Evolutionary conservation across 2,797 vertebrate species (phyloP), one percentile per base, ranked within the genome.

Genomic region (Sebastes trivittatus): DNA sequence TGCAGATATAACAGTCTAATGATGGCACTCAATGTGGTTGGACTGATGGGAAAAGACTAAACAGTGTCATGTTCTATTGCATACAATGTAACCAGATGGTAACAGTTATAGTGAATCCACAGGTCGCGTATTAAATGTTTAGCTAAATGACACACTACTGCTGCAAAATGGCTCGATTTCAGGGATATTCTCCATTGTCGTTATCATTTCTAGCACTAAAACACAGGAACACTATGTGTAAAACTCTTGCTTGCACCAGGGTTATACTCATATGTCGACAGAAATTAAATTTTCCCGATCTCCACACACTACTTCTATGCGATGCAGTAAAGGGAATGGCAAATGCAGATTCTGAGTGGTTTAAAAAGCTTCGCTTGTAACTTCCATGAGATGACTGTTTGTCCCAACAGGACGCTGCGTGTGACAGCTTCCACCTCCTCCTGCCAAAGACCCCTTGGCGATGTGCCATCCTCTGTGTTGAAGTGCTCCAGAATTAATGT

Each of bases 391-490:
- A 75, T 59, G 70, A 72, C 56, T 78, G 62, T 75, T 81, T 80
- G 75, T 83, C 82, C 71, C 82, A 62, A 52, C 42, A 78, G 67
- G 72, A 85, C 32, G 76, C 69, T 36, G 38, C n/a, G 18, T 65
- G 54, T 67, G 82, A 85, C 80, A 82, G 80, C 75, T 83, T 73
- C 30, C 38, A 79, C 76, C 63, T 84, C 58, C 75, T 62, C 25
- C 85, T 88, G 86, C 82, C 85, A 90, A 80, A 86, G 75, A 82
- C 68, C 30, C 49, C 73, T 81, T 76, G 72, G 77, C 88, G 68
- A 79, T 83, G 85, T 82, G 70, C 75, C 78, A 72, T 75, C 60
- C 69, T 79, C 72, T n/a, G 1, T 38, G 64, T 58, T 87, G 70
- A 87, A 83, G 64, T 68, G 66, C 69, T 71, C 46, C n/a, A 79